Evolutionary conservation across 2,888 invertebrate genomes (phyloP), one percentile per base, ranked within the genome.

Genomic region (Clostera curtula): DNA sequence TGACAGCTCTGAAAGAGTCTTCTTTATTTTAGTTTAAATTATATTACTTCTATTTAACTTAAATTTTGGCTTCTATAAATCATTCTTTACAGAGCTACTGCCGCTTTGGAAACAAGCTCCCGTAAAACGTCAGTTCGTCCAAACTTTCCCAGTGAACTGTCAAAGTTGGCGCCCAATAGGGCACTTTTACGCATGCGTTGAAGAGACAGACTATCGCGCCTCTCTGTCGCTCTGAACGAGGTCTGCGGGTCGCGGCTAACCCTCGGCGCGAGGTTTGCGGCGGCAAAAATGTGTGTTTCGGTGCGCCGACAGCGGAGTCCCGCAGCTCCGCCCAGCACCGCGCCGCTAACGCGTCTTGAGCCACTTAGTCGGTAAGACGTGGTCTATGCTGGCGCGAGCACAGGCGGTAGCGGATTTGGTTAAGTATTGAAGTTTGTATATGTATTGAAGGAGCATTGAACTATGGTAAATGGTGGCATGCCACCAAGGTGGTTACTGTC

Each of bases 271-370:
- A 79, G 84, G 85, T 84, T 85, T 85, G 84, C 72, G 84, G 85
- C 84, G 77, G 82, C 72, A 82, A 80, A 84, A 84, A 84, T 84
- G 83, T 84, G 83, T 84, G 84, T 84, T 83, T 84, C 83, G 84
- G 84, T 83, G 83, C 79, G 82, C 83, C 84, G 82, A 79, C 74
- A 75, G 76, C 79, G 80, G 79, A 62, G 73, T 55, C 77, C 80
- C 80, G 68, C 79, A 73, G 64, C 64, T 55, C 69, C 70, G 63
- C 68, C 57, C 63, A 71, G 67, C 65, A 69, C 65, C 54, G 50
- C 14, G 33, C 25, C 74, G 71, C 77, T 79, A 79, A 77, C 79
- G 82, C 79, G 77, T 77, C 82, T 83, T 80, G 70, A 79, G 82
- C 80, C 79, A 83, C 79, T 83, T 82, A 82, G 77, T 70, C 66